Evolutionary conservation across 2,888 invertebrate species (phyloP).

Genomic region (Atherix ibis): DNA sequence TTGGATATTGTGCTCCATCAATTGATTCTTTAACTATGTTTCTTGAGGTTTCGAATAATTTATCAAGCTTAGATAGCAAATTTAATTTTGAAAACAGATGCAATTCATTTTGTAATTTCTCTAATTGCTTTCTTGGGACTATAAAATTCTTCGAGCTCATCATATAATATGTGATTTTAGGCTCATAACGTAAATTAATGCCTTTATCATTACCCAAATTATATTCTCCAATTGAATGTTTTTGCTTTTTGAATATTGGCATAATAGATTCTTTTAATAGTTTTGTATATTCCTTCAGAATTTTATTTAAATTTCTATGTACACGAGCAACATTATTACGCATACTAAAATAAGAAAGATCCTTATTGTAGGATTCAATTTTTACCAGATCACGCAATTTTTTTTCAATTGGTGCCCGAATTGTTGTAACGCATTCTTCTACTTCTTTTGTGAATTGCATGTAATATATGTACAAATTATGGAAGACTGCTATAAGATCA

Average conservation of each 20-base stretch:
- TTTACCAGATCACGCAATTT: constrained; percentile 86
- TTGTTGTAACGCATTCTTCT: constrained; percentile 43
- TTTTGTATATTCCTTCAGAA: constrained; percentile 70
- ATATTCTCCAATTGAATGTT: constrained; percentile 23
- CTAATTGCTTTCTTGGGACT: constrained; percentile 17
- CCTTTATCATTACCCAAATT: constrained; percentile 21
- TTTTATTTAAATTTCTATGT: constrained; percentile 73
- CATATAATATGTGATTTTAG: constrained; percentile 21
- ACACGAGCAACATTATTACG: constrained; percentile 78
- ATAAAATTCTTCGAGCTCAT: constrained; percentile 28
- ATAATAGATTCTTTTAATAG: constrained; percentile 29
- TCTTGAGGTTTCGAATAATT: constrained; percentile 44
- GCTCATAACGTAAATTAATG: constrained; percentile 26
- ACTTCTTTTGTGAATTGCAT: constrained; percentile 58
- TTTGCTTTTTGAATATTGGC: constrained; percentile 29
- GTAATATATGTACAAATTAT: constrained; percentile 76
- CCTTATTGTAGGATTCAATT: constrained; percentile 87
- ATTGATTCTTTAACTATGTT: constrained; percentile 49
- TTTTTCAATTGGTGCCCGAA: constrained; percentile 74
- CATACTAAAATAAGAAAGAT: constrained; percentile 86
- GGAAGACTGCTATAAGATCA: constrained; percentile 46
- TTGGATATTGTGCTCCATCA: constrained; percentile 39
- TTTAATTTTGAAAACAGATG: constrained; percentile 3
- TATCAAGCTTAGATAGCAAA: constrained; percentile 24
- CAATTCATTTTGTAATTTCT: neutral